Percentiles rank a stretch among this genome's conserved stretches.
These are phyloP conservation scores for Myotis planiceps DNA, from an alignment of 2,797 vertebrate genomes.

Conservation along the genomic window DNA sequence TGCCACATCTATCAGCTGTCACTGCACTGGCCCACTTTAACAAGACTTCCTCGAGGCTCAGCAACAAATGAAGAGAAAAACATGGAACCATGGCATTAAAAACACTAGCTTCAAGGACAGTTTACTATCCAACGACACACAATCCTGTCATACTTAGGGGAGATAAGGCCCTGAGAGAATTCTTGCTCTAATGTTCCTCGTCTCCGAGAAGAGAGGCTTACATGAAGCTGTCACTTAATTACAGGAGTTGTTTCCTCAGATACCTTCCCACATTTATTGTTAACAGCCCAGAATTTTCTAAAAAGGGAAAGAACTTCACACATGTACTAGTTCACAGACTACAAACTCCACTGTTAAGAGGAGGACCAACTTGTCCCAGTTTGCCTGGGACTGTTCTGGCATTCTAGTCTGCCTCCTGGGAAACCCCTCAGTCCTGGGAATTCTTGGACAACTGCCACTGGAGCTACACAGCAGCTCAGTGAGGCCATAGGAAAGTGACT, in stretches of 20 bases:
- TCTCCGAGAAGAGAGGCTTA: background rate
- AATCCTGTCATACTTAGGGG: background rate
- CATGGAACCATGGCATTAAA: background rate
- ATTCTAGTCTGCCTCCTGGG: background rate
- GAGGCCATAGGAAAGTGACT: background rate
- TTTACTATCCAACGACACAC: background rate
- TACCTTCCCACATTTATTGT: background rate
- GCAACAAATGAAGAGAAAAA: background rate
- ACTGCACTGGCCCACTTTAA: background rate
- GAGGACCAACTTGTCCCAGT: background rate
- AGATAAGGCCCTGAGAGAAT: background rate
- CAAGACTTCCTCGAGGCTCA: background rate
- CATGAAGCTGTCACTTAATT: background rate
- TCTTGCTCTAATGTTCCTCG: background rate
- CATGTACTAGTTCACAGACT: background rate
- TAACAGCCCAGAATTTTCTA: background rate
- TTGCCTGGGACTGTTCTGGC: background rate
- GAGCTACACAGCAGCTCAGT: background rate
- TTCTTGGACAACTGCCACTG: background rate
- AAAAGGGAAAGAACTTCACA: background rate
- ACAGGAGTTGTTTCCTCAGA: background rate
- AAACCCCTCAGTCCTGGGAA: background rate
- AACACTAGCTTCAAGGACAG: background rate
- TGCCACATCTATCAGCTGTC: background rate
- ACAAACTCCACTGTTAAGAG: background rate